These are phyloP conservation scores for Apis dorsata DNA, from an alignment of 1,140 invertebrate genomes.

Conservation along the genomic window DNA sequence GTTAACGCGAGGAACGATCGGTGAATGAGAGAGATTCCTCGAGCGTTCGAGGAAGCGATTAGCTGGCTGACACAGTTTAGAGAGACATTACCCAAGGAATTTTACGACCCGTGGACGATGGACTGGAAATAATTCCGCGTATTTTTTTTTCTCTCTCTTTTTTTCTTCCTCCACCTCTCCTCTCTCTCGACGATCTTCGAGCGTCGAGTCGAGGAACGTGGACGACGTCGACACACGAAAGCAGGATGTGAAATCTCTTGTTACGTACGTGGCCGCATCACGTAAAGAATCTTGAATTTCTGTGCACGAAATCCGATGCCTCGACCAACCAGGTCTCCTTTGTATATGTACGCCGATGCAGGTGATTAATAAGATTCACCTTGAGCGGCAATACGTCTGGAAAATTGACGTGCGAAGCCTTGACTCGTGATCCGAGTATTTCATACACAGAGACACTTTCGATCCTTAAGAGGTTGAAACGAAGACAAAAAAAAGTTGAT, in stretches of 20 bases:
- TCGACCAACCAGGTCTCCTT: conserved; percentile 10
- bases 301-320: conserved; percentile 55
- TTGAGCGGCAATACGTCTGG: conserved; percentile 8
- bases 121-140: conserved; percentile 16
- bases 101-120: not conserved
- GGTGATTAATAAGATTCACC: conserved; percentile 44
- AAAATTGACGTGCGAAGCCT: not conserved
- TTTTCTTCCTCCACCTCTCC: not conserved
- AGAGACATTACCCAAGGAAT: not conserved
- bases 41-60: conserved; percentile 17
- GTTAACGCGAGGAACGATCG: not conserved
- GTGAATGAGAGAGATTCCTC: not conserved
- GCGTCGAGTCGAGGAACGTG: conserved; percentile 28
- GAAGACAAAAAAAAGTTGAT: no score
- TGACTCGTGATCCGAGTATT: not conserved
- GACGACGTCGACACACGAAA: conserved; percentile 26
- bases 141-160: not conserved
- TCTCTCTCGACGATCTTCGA: not conserved
- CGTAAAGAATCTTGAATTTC: conserved; percentile 56
- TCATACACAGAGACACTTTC: not conserved
- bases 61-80: not conserved
- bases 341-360: not conserved
- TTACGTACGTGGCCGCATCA: conserved; percentile 50
- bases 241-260: conserved; percentile 63
- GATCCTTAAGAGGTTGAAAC: no score